Conservation (phyloP, 1,140 invertebrate species). For the Plectus sambesii region DNA sequence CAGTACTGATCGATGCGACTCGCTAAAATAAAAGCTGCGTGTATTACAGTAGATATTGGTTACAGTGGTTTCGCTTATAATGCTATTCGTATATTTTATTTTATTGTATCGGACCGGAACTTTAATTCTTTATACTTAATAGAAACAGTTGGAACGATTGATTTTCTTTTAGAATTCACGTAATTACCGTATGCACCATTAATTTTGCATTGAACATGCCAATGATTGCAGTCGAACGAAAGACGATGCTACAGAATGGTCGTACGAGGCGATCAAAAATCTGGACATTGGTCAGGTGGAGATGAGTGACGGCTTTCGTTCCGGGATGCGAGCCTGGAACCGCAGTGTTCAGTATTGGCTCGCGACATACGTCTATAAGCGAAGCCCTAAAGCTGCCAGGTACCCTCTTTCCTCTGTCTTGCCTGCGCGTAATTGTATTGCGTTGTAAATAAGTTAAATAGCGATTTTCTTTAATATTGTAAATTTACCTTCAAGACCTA, state of each 20-base stretch:
- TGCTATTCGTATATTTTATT: background rate
- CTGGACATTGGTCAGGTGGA: conserved; percentile 39
- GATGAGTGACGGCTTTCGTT: conserved; percentile 38
- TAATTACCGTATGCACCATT: too few species aligned
- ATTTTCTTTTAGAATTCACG: too few species aligned
- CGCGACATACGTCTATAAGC: conserved; percentile 70
- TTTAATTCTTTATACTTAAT: too few species aligned
- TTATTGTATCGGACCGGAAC: conserved; percentile 2
- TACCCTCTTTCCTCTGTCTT: conserved; percentile 37
- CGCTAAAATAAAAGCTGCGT: conserved; percentile 17
- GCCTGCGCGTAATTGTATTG: conserved; percentile 9
- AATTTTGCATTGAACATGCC: conserved; percentile 39
- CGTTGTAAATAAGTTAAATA: conserved; percentile 2
- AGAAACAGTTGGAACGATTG: too few species aligned
- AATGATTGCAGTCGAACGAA: conserved; percentile 10
- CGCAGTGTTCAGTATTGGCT: conserved; percentile 90
- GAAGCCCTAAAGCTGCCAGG: conserved; percentile 62
- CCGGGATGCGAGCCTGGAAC: conserved; percentile 81
- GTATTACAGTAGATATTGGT: too few species aligned
- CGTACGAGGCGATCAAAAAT: conserved; percentile 56
- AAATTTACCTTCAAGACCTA: too few species aligned
- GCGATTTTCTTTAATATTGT: conserved; percentile 4
- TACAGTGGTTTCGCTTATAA: too few species aligned
- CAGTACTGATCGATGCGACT: conserved; percentile 3
- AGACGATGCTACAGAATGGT: conserved; percentile 24